Base-by-base conservation (phyloP, 2,797 vertebrate species). In the Leptatherina wallacei region DNA sequence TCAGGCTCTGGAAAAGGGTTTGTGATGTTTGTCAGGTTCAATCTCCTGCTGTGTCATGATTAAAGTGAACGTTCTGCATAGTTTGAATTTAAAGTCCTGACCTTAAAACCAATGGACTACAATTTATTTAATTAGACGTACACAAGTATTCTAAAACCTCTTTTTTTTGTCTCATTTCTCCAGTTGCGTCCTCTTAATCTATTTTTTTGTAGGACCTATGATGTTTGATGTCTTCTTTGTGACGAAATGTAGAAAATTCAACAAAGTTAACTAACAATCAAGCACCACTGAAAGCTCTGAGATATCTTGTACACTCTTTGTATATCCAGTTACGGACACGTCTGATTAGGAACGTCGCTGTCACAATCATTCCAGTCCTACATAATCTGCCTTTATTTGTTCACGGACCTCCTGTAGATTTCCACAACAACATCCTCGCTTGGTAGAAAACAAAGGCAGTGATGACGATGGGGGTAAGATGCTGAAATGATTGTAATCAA, bases 231-330 rank as follows among this genome's bases (percentile, higher is more conserved):
- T 12, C 36, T n/a, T n/a, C 8, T 47, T 30, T 42, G 7, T 4
- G 24, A 6, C 42, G 13, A 42, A 24, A 61, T 10, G 14, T 13
- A 42, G 35, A 40, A 8, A 40, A 27, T 61, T 29, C 22, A 11
- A 35, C 18, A 36, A 22, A 14, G 38, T 32, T 59, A 13, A 18
- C 16, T 11, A 4, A 63, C 40, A 24, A 30, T 58, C 18, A 38
- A 58, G 61, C 42, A 65, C 33, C n/a, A 57, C 24, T 58, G 44
- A 29, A 27, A 38, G 18, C 38, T 35, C 67, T 61, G 52, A 68
- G 35, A 57, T 81, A 74, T 75, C 30, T 74, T 77, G 67, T 79
- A 76, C 72, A 78, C 74, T 80, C 64, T 40, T 42, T 81, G 65
- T 82, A 65, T 65, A 33, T 65, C 2, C 49, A 76, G 76, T 80